Conservation (phyloP, 2,888 invertebrate genomes). For the Rhagophthalmus giganteus region DNA sequence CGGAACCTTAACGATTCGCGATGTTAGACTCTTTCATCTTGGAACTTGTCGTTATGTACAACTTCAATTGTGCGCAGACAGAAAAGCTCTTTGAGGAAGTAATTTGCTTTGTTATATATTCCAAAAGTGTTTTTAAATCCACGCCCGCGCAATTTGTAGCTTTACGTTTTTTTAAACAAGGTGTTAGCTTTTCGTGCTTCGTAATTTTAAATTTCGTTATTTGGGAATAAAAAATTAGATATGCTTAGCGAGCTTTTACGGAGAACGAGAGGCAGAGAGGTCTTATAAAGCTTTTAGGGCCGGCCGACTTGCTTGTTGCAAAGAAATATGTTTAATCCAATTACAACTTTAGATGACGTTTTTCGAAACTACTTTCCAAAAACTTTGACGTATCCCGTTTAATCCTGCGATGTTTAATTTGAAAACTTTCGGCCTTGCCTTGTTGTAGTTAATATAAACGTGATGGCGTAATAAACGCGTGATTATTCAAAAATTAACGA, state of each 20-base stretch:
- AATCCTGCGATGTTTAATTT: background rate
- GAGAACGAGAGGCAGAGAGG: background rate
- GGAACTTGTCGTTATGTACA: constrained; percentile 38
- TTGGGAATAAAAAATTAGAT: constrained; percentile 17
- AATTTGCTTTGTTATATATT: constrained; percentile 46
- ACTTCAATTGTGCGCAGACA: constrained; percentile 37
- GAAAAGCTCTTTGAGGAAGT: constrained; percentile 38
- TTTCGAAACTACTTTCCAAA: background rate
- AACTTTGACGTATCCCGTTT: background rate
- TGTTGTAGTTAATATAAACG: no score
- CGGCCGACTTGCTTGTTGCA: no score
- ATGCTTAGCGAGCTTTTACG: constrained; percentile 5
- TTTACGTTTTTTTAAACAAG: constrained; percentile 18
- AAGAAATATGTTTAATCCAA: no score
- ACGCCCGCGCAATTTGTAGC: constrained; percentile 37
- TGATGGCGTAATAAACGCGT: no score
- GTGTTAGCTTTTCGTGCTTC: constrained; percentile 23
- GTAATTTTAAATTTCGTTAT: constrained; percentile 18
- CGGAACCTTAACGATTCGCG: constrained; percentile 31
- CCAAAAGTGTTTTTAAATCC: constrained; percentile 42
- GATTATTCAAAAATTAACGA: no score
- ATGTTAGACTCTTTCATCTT: constrained; percentile 36
- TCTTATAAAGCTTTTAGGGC: no score
- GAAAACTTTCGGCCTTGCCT: no score
- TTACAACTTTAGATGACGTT: no score